Conservation (phyloP, 2,888 invertebrate genomes). For the Euzophera pinguis region DNA sequence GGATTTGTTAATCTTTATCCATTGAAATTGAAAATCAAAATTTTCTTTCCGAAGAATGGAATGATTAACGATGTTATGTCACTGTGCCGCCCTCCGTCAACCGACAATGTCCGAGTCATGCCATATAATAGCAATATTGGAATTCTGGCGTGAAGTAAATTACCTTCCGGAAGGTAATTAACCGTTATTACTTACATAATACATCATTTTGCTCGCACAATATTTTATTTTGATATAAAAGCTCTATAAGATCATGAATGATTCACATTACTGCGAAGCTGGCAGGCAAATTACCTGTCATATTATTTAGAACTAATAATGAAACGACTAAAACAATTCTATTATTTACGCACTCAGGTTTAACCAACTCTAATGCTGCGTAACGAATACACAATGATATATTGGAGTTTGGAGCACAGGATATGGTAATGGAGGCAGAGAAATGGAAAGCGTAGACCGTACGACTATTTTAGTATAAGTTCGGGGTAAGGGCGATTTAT, state of each 20-base stretch:
- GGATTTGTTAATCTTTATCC: slow-evolving; percentile 58
- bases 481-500: slow-evolving; percentile 73
- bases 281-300: too few relatives aligned
- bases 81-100: slow-evolving; percentile 57
- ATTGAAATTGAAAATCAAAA: slow-evolving; percentile 74
- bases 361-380: too few relatives aligned
- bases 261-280: too few relatives aligned
- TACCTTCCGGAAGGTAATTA: slow-evolving; percentile 61
- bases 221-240: not conserved
- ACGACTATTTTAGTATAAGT: slow-evolving; percentile 72
- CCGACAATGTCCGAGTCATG: slow-evolving; percentile 66
- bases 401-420: slow-evolving; percentile 61
- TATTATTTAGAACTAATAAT: too few relatives aligned
- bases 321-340: too few relatives aligned
- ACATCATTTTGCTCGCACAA: slow-evolving; percentile 9
- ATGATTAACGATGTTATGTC: slow-evolving; percentile 75
- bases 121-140: slow-evolving; percentile 72
- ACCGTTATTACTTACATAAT: slow-evolving; percentile 39
- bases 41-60: slow-evolving; percentile 59
- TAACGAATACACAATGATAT: slow-evolving; percentile 35
- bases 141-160: slow-evolving; percentile 63
- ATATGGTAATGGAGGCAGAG: slow-evolving; percentile 72
- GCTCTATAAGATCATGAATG: not conserved
- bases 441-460: slow-evolving; percentile 63
- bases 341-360: too few relatives aligned